These are phyloP conservation scores for Julus scanicus DNA, from an alignment of 2,888 invertebrate genomes.

Conservation along the genomic window DNA sequence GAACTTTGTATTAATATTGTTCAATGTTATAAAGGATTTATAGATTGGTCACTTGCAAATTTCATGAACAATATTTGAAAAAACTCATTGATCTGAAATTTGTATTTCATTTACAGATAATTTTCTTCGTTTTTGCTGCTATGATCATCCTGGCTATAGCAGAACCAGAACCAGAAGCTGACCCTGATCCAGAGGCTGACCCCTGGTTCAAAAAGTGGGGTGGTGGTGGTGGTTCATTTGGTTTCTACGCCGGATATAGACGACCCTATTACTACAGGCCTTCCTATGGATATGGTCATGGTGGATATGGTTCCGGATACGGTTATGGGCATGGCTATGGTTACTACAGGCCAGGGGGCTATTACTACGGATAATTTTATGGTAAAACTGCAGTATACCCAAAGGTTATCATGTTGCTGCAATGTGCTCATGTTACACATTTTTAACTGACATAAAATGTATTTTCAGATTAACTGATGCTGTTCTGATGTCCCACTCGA, in stretches of 20 bases:
- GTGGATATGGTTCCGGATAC: background rate
- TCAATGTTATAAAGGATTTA: too few species aligned
- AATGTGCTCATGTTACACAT: background rate
- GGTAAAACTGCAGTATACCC: background rate
- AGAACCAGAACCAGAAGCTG: background rate
- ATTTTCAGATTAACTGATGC: background rate
- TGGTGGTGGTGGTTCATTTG: background rate
- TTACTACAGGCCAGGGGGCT: background rate
- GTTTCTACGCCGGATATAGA: conserved; percentile 10
- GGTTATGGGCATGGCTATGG: conserved; percentile 5
- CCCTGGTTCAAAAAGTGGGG: conserved; percentile 20
- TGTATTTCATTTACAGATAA: background rate
- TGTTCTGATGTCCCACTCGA: background rate
- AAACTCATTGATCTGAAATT: background rate
- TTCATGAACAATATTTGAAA: too few species aligned
- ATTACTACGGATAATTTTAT: background rate
- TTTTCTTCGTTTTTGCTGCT: background rate
- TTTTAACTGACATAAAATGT: background rate
- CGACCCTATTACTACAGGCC: conserved; percentile 30
- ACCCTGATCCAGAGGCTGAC: background rate
- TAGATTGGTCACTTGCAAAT: too few species aligned
- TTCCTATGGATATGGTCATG: background rate
- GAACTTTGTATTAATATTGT: too few species aligned
- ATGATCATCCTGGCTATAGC: conserved; percentile 6
- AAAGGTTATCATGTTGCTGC: background rate